These are phyloP conservation scores for Upupa epops DNA, from an alignment of 2,113 vertebrate genomes.

Conservation along the genomic window DNA sequence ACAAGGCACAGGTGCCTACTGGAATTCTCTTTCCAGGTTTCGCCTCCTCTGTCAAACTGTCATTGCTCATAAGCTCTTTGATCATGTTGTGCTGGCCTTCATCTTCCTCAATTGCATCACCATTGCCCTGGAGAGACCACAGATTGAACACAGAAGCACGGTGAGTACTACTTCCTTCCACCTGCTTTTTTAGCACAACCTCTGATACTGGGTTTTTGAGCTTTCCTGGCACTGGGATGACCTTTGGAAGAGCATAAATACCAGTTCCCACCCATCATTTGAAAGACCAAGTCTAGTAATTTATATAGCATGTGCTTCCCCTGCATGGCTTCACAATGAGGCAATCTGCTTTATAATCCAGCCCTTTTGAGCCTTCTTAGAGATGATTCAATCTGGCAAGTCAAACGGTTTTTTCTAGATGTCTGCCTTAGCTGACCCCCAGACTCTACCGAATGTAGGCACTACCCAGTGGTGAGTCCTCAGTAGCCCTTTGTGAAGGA, in stretches of 20 bases:
- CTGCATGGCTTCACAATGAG: not conserved
- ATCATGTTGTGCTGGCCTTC: constrained; percentile 94
- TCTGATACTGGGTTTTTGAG: not conserved
- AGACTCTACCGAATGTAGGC: not conserved
- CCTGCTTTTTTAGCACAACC: not conserved
- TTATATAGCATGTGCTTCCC: not conserved
- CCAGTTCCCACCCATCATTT: not conserved
- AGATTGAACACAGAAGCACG: constrained; percentile 93
- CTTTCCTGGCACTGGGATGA: not conserved
- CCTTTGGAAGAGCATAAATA: not conserved
- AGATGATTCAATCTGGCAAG: not conserved
- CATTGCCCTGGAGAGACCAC: constrained; percentile 95
- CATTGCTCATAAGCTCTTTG: constrained; percentile 96
- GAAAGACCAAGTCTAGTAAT: not conserved
- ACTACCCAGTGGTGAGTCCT: not conserved
- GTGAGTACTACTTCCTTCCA: constrained; percentile 74
- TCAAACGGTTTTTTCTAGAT: not conserved
- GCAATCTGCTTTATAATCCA: not conserved
- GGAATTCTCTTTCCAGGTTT: constrained; percentile 79
- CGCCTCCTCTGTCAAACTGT: constrained; percentile 92
- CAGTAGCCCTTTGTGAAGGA: not conserved
- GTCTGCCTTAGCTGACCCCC: not conserved
- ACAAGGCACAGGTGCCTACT: not conserved
- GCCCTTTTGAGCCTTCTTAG: not conserved
- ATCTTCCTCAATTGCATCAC: constrained; percentile 99